Conservation (phyloP, 2,797 vertebrate species). For the Crenichthys baileyi region DNA sequence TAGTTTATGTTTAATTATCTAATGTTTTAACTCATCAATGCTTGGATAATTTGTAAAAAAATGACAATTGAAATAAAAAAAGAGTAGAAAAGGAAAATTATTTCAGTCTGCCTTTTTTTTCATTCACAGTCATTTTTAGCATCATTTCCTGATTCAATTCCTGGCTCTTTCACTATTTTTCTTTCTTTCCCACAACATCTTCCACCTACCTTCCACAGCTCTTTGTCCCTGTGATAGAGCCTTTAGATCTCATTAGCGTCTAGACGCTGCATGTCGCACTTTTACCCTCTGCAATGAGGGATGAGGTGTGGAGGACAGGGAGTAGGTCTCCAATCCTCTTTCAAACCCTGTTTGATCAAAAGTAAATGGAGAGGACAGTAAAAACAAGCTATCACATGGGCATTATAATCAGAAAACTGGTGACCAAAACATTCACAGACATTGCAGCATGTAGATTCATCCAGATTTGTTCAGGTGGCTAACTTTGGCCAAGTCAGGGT, state of each 20-base stretch:
- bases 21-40: background rate
- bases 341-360: background rate
- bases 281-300: conserved; percentile 20
- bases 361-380: background rate
- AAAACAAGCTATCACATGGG: background rate
- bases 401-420: background rate
- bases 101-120: background rate
- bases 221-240: conserved; percentile 13
- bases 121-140: background rate
- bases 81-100: too few species aligned
- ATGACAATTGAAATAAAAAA: too few species aligned
- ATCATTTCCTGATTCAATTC: background rate
- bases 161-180: conserved; percentile 11
- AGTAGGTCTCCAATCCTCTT: background rate
- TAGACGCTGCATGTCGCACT: conserved; percentile 33
- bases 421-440: background rate
- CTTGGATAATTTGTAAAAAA: background rate
- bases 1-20: background rate
- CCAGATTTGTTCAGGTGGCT: background rate
- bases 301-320: conserved; percentile 24
- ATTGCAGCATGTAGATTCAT: too few species aligned
- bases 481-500: background rate
- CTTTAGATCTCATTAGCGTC: conserved; percentile 60
- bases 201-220: background rate
- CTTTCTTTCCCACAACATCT: conserved; percentile 18